Evolutionary conservation across 2,888 invertebrate species (phyloP).

Genomic region (Linyphia triangularis): DNA sequence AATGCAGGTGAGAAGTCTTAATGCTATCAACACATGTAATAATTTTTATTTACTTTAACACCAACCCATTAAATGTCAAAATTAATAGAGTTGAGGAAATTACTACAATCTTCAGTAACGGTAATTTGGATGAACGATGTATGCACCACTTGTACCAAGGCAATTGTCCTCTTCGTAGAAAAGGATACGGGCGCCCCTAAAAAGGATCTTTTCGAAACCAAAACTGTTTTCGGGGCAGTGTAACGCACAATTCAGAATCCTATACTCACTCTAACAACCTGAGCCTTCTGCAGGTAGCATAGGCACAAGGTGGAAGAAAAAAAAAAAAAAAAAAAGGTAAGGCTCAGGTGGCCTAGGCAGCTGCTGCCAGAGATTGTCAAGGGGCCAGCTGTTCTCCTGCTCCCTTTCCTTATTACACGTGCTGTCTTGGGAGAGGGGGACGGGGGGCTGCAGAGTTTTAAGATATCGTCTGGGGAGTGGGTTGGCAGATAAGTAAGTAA

Average conservation of each 20-base stretch:
- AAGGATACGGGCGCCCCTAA: too few relatives aligned
- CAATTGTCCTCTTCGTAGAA: too few relatives aligned
- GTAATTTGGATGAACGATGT: too few relatives aligned
- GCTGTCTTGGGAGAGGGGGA: background rate
- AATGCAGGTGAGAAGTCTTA: too few relatives aligned
- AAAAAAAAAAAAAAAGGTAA: background rate
- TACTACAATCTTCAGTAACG: too few relatives aligned
- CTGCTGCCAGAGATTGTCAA: conserved; percentile 33
- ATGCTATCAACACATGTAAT: too few relatives aligned
- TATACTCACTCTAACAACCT: background rate
- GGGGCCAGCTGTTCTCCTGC: conserved; percentile 27
- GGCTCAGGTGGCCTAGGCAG: conserved; percentile 51
- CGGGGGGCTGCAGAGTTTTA: conserved; percentile 1
- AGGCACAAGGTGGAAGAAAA: conserved; percentile 28
- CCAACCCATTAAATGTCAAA: too few relatives aligned
- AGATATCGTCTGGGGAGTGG: background rate
- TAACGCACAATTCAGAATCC: background rate
- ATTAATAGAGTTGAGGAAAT: too few relatives aligned
- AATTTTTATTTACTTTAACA: too few relatives aligned
- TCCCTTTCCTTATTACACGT: conserved; percentile 30
- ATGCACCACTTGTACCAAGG: background rate
- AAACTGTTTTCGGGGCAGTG: background rate
- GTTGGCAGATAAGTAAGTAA: conserved; percentile 12
- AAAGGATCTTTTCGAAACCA: too few relatives aligned
- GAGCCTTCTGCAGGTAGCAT: conserved; percentile 11